Evolutionary conservation across 2,888 invertebrate species (phyloP).

Genomic region (Buathra laborator): DNA sequence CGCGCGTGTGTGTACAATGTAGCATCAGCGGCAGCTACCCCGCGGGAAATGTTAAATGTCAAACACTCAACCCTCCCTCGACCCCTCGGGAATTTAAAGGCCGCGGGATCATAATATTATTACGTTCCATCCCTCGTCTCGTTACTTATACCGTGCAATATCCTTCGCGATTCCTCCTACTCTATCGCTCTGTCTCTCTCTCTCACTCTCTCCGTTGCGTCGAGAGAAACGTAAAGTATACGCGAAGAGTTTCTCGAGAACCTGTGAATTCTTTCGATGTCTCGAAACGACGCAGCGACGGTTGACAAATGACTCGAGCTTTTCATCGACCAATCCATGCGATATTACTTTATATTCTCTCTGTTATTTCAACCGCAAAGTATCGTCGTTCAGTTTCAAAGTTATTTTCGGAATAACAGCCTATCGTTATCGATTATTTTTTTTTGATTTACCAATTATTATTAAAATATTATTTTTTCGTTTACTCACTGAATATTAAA

Average conservation of each 20-base stretch:
- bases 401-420: constrained; percentile 29
- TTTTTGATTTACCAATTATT: not conserved
- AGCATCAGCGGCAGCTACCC: constrained; percentile 65
- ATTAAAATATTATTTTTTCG: constrained; percentile 17
- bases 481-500: constrained; percentile 54
- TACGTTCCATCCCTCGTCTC: constrained; percentile 77
- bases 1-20: constrained; percentile 32
- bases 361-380: constrained; percentile 41
- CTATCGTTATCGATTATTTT: not conserved
- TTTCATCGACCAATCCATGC: constrained; percentile 52
- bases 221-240: constrained; percentile 38
- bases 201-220: constrained; percentile 12
- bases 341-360: constrained; percentile 63
- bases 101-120: constrained; percentile 82
- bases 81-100: constrained; percentile 80
- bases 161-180: constrained; percentile 55
- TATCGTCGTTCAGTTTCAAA: constrained; percentile 60
- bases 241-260: constrained; percentile 59
- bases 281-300: constrained; percentile 11
- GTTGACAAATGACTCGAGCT: constrained; percentile 66
- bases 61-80: constrained; percentile 78
- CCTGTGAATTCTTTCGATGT: constrained; percentile 48
- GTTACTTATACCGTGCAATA: constrained; percentile 68
- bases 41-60: constrained; percentile 84
- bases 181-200: constrained; percentile 38